Base-by-base conservation (phyloP, 2,888 invertebrate genomes). In the Lycophotia porphyrea region DNA sequence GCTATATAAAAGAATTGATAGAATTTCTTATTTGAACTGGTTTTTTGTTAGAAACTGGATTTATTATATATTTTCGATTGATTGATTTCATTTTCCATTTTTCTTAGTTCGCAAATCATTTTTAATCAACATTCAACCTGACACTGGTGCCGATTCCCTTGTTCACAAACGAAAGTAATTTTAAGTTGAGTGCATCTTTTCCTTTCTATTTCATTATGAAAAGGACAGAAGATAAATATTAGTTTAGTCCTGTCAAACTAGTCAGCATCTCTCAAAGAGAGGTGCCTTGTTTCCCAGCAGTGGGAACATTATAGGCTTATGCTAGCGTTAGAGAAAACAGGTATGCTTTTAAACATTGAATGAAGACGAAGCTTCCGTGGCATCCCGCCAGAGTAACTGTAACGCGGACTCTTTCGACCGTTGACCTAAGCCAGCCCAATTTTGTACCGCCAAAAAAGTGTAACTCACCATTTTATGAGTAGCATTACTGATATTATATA, bases 401-500 rank as follows among this genome's bases (percentile, higher is more conserved):
- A 49, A 2, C 21, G 13, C 34, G 52, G 68, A 27, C 49, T 11
- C 55, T 31, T 27, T 13, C 81, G 80, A 80, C 52, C 81, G 31
- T 80, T 80, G 80, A 80, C 81, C 80, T 27, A 55, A 4, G 42
- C 42, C 21, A 64, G 34, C 24, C 31, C 64, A 81, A 80, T 81
- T 71, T 81, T 42, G 61, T 63, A 21, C 18, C 64, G 68, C 64
- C 58, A 71, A 80, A 80, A 76, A 80, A 76, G 34, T 15, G 0
- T 52, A 27, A 61, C 44, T 64, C 69, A 68, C 3, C 31, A 52
- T 61, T 71, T 76, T 64, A 15, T 27, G 36, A 61, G 24, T 15
- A 7, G 8, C 60, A 74, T 64, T 44, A 67, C 49, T 64, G 55
- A 27, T 71, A 67, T 73, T 60, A 69, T 49, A 24, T 1, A 18